Evolutionary conservation across 2,113 vertebrate genomes (phyloP).

Genomic region (Noctilio leporinus): DNA sequence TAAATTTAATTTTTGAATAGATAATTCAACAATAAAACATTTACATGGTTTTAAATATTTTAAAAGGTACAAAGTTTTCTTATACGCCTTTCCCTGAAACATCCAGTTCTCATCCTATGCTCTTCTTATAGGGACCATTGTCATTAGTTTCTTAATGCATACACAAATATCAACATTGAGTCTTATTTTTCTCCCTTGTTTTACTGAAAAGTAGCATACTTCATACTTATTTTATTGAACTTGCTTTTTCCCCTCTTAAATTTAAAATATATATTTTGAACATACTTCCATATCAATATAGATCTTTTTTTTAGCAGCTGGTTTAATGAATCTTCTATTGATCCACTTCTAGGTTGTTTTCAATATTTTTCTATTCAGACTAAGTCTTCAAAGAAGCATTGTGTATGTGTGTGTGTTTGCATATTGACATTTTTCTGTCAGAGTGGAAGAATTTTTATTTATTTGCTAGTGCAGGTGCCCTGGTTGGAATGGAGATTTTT

Average conservation of each 20-base stretch:
- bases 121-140: neutral
- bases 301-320: neutral
- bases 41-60: neutral
- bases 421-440: neutral
- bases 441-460: neutral
- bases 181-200: neutral
- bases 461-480: neutral
- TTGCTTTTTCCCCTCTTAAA: neutral
- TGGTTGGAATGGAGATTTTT: neutral
- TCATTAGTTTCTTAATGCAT: neutral
- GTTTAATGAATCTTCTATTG: neutral
- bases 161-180: neutral
- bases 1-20: neutral
- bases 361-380: neutral
- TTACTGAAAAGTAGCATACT: neutral
- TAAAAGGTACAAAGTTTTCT: neutral
- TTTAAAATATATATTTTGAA: neutral
- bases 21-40: too few relatives aligned
- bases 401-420: neutral
- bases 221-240: neutral
- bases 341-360: neutral
- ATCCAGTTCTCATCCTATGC: neutral
- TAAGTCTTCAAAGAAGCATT: neutral
- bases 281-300: neutral
- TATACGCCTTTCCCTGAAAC: neutral